Evolutionary conservation across 2,888 invertebrate species (phyloP), one percentile per base, ranked within the genome.

Genomic region (Plebejus anna): DNA sequence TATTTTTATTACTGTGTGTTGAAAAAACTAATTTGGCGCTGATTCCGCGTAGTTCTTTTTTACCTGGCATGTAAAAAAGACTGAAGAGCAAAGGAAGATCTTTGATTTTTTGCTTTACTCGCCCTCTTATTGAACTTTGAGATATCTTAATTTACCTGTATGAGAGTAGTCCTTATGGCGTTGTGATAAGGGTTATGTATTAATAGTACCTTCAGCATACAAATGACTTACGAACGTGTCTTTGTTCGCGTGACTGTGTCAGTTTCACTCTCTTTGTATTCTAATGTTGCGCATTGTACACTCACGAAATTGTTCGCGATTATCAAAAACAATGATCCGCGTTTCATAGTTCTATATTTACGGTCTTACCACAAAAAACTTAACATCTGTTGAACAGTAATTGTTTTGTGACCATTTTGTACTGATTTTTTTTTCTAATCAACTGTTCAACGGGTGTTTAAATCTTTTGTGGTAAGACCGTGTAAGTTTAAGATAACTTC

Each of bases 241-340:
- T 73, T 72, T 72, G 72, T 72, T 32, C 73, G 47, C 72, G 72
- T 51, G 47, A 38, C 42, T 73, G 51, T 55, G 73, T 80, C 71
- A 77, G 28, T 79, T 77, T 79, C 76, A 78, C 77, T 76, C 70
- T 75, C 70, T 78, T 79, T 80, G 78, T 79, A 78, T 79, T 77
- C 79, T 75, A 76, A 76, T 73, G 75, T 76, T 70, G 80, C 66
- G 55, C 61, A 77, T 78, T 76, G 38, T 61, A 75, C 38, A 70
- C 32, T 51, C 38, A 55, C 16, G n/a, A 66, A 66, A 32, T 13
- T 66, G 32, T 66, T 66, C 36, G 32, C 66, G 66, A 32, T 66
- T 5, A 28, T 66, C 7, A 5, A 5, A 13, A 66, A 36, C 66
- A 66, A 66, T 66, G 32, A 66, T 6, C 32, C 66, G 13, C 36